These are phyloP conservation scores for Hydrotaea cyrtoneurina DNA, from an alignment of 2,888 invertebrate species.

Conservation along the genomic window DNA sequence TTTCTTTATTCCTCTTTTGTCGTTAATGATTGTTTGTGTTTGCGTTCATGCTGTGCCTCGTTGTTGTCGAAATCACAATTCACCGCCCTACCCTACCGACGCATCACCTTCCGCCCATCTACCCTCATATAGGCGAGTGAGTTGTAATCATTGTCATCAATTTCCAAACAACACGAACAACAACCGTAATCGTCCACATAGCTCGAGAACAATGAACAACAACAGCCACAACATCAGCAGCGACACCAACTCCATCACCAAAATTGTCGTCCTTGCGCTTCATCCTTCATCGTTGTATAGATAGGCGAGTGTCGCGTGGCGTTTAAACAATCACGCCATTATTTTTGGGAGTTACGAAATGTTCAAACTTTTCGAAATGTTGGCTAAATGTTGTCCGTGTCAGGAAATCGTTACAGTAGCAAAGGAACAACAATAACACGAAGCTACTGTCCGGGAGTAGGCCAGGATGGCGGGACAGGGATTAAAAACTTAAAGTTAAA, in stretches of 20 bases:
- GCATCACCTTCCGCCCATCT: too few relatives aligned
- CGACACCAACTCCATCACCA: background rate
- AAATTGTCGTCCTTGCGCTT: background rate
- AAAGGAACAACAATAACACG: background rate
- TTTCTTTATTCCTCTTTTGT: background rate
- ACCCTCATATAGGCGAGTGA: background rate
- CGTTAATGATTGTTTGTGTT: conserved; percentile 13
- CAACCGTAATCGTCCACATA: background rate
- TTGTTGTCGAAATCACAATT: background rate
- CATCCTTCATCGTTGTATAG: background rate
- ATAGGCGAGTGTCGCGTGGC: background rate
- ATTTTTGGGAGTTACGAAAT: conserved; percentile 11
- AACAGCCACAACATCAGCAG: background rate
- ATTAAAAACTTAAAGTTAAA: conserved; percentile 3
- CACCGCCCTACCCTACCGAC: background rate
- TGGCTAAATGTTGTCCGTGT: conserved; percentile 11
- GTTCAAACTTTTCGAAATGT: background rate
- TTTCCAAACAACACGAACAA: background rate
- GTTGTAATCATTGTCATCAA: background rate
- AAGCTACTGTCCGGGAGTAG: background rate
- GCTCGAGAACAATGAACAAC: background rate
- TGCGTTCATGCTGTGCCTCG: background rate
- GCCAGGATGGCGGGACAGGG: background rate
- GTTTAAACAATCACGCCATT: conserved; percentile 32
- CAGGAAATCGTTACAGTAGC: background rate